Base-by-base conservation (phyloP, 2,113 vertebrate genomes). In the Hemichromis elongatus region DNA sequence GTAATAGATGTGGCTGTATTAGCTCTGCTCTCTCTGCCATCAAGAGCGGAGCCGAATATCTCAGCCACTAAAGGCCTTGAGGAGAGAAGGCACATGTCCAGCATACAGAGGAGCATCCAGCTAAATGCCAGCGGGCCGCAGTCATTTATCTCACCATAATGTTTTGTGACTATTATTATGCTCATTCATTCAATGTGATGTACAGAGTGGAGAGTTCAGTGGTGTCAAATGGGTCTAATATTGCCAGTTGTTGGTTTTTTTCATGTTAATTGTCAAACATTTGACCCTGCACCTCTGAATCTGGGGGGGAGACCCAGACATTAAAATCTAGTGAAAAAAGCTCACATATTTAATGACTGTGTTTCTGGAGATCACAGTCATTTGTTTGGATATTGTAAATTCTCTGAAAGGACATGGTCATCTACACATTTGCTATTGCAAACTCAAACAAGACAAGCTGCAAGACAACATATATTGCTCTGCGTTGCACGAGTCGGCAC, bases 121-220 rank as follows among this genome's bases (percentile, higher is more conserved):
- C 84, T 89, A 90, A 93, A 90, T 91, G 88, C 89, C 92, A 92
- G 80, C 42, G 45, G 84, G 80, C 81, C 52, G 18, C 77, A 42
- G 53, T 87, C 91, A 85, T 91, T 93, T 61, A 94, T 94, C 92
- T 93, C 83, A 55, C 70, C 56, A 10, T 91, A 89, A 91, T 87
- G 87, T 87, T 91, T 86, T 86, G 73, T 18, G 84, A 77, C 91
- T 89, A 12, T 93, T 91, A 90, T 93, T 88, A 85, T 61, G 84
- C 89, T 87, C 84, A 50, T 90, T 85, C 55, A 7, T 55, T 55
- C 70, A 4, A 88, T 57, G 80, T 30, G 63, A 87, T 79, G 89
- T 61, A 35, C 79, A 52, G 82, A 85, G 77, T 10, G 9, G 47
- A 84, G 89, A 56, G 90, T 89, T 89, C 88, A 87, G 82, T 6